A percentile compares a stretch with the other conserved stretches of the same genome.
phyloP scores from a whole-genome alignment of 92 coral and sea anemone genomes.

The Parazoanthus swiftii region DNA sequence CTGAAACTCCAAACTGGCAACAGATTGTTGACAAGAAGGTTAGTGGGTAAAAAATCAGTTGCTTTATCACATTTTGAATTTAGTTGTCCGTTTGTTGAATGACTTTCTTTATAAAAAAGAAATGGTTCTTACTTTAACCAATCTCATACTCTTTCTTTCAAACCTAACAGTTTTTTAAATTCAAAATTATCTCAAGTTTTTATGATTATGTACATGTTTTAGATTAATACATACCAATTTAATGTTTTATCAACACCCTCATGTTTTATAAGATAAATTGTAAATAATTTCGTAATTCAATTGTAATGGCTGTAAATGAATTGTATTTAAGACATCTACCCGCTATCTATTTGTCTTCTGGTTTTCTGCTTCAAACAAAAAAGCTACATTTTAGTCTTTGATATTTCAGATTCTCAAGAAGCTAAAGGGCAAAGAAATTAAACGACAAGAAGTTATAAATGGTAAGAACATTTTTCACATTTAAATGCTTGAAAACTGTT shows the following conservation, averaged over 20 bases:
- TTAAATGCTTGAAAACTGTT: not conserved
- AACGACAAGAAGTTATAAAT: conserved; percentile 92
- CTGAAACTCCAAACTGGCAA: conserved; percentile 86
- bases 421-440: conserved; percentile 86
- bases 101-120: not conserved
- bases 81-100: no score
- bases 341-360: no score
- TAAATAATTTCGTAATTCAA: no score
- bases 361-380: no score
- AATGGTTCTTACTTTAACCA: not conserved
- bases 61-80: not conserved
- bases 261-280: no score
- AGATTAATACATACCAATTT: no score
- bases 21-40: conserved; percentile 89
- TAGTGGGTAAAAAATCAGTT: not conserved
- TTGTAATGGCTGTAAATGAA: no score
- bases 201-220: no score
- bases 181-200: no score
- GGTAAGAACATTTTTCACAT: conserved; percentile 51
- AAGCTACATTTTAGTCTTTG: not conserved
- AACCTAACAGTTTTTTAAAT: no score
- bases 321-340: no score
- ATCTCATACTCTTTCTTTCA: not conserved
- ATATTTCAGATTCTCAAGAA: conserved; percentile 63
- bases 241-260: no score